phyloP scores from a whole-genome alignment of 1,140 invertebrate species.

The Drosophila ficusphila region DNA sequence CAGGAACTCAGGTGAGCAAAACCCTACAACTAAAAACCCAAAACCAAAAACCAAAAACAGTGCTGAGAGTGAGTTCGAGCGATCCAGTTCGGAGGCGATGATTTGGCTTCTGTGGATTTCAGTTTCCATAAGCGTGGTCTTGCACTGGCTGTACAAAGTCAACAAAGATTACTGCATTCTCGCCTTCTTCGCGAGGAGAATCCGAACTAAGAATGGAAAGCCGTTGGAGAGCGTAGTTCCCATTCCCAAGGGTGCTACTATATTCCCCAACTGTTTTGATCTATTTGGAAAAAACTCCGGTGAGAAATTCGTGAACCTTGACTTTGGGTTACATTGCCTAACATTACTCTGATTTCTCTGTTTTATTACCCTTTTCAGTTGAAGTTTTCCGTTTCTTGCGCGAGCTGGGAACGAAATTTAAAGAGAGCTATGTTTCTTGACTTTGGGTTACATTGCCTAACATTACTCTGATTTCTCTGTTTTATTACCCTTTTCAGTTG shows the following conservation, averaged over 20 bases:
- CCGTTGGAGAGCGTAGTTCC: constrained; percentile 27
- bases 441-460: too few relatives aligned
- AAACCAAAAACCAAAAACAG: constrained; percentile 5
- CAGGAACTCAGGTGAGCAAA: too few relatives aligned
- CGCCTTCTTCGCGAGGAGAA: constrained; percentile 36
- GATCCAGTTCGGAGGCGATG: constrained; percentile 7
- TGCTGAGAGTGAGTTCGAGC: neutral
- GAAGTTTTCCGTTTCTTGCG: constrained; percentile 30
- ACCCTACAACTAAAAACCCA: neutral
- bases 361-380: constrained; percentile 8
- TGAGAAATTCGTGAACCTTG: constrained; percentile 3
- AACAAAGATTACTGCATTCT: constrained; percentile 52
- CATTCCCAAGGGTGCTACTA: constrained; percentile 27
- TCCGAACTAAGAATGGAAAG: constrained; percentile 44
- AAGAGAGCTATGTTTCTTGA: constrained; percentile 53
- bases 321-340: constrained; percentile 11
- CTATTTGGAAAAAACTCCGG: constrained; percentile 46
- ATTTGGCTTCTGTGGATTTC: constrained; percentile 21
- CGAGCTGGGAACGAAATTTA: neutral
- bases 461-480: neutral
- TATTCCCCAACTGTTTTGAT: constrained; percentile 56
- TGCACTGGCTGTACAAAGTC: constrained; percentile 42
- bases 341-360: neutral
- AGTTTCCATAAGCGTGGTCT: constrained; percentile 20
- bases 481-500: constrained; percentile 12